Percentiles rank a stretch among this genome's conserved stretches.
Conservation (phyloP, 37 sponge, comb jelly and placozoan genomes). For the Halichondria panicea region DNA sequence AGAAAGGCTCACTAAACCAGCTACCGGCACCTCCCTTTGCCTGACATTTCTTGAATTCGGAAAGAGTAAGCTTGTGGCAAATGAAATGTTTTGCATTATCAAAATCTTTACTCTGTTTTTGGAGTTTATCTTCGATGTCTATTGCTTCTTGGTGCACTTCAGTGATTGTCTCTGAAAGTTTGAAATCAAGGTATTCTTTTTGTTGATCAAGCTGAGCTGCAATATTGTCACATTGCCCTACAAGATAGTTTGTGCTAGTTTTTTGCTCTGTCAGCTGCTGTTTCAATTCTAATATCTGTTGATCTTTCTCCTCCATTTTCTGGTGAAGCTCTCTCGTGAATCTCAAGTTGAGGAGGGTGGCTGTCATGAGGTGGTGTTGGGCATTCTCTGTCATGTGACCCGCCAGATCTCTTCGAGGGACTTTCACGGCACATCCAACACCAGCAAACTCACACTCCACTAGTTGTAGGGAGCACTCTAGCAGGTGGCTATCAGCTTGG, state of each 20-base stretch:
- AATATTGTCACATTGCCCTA: no score
- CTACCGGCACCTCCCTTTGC: neutral
- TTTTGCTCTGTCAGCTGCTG: no score
- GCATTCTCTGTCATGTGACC: constrained; percentile 17
- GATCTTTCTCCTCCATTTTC: no score
- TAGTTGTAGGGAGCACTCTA: constrained; percentile 24
- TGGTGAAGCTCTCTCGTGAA: constrained; percentile 9
- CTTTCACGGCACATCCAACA: constrained; percentile 17
- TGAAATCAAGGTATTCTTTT: no score
- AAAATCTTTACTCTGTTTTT: neutral
- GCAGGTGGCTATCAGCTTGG: constrained; percentile 15
- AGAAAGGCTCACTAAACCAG: constrained; percentile 15
- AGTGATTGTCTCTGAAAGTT: neutral
- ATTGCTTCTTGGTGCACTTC: neutral
- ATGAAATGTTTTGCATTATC: neutral
- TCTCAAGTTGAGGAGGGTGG: constrained; percentile 1
- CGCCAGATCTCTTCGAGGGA: constrained; percentile 7
- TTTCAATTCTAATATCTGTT: no score
- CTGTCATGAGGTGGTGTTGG: constrained; percentile 7
- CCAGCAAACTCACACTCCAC: constrained; percentile 34
- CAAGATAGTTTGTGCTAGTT: no score
- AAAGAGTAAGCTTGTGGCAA: neutral
- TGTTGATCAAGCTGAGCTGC: no score
- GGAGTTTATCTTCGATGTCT: neutral
- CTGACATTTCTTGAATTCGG: neutral